Evolutionary conservation across 2,888 invertebrate genomes (phyloP), one percentile per base, ranked within the genome.

Genomic region (Trimorus sp.): DNA sequence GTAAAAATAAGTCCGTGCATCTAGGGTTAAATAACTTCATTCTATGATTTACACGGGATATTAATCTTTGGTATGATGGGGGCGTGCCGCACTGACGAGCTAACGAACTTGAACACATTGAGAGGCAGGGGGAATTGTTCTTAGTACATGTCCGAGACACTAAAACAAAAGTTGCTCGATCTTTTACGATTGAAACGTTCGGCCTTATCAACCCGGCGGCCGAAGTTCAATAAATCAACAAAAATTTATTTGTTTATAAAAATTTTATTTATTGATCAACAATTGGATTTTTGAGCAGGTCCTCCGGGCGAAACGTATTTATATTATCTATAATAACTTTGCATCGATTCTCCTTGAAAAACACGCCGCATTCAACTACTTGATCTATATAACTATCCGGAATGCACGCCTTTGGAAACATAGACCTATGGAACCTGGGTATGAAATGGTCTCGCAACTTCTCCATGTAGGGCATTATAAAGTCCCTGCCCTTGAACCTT

Each of bases 271-370:
- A n/a, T n/a, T n/a, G n/a, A n/a, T n/a, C n/a, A n/a, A n/a, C n/a
- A n/a, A n/a, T n/a, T n/a, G n/a, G n/a, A n/a, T n/a, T n/a, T n/a
- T n/a, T n/a, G n/a, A n/a, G 9, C 16, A 16, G 7, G 92, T 73
- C 53, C 59, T 58, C 71, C 38, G 36, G 90, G 84, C 15, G 91
- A 87, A 94, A 96, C 4, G 94, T 92, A 84, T 92, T 91, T 63
- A 96, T 93, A 87, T 96, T 96, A 74, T 94, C 92, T 84, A 94
- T 92, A 60, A 96, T 96, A 0, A 94, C 94, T 84, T 93, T 92
- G 76, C 94, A 94, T 90, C 97, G 97, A 74, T 93, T 93, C 48
- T 93, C 92, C 91, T 94, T 94, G 88, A 96, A 97, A 85, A 94
- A 94, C 56, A 93, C 89, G 0, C 94, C 93, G 87, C 95, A 95